phyloP scores from a whole-genome alignment of 2,888 invertebrate species.

The Ophion costatus region DNA sequence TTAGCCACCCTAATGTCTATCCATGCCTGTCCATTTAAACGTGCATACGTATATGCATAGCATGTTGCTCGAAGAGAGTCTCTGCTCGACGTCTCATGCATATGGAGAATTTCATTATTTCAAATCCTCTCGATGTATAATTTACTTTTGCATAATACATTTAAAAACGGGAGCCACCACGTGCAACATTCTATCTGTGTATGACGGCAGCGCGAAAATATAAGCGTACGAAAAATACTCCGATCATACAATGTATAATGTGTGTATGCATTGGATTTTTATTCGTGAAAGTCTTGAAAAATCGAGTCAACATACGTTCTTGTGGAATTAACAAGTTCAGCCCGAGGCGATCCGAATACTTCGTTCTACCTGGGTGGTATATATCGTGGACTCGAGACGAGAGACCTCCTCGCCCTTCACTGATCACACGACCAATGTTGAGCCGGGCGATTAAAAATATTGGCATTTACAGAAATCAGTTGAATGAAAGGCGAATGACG shows the following conservation, averaged over 20 bases:
- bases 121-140: conserved; percentile 88
- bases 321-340: conserved; percentile 37
- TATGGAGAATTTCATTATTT: conserved; percentile 88
- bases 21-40: neutral
- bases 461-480: neutral
- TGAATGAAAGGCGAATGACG: too few relatives aligned
- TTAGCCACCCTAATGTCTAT: too few relatives aligned
- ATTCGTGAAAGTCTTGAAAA: conserved; percentile 51
- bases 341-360: conserved; percentile 30
- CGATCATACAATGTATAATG: neutral
- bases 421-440: neutral
- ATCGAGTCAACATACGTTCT: conserved; percentile 43
- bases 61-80: conserved; percentile 51
- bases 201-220: conserved; percentile 35
- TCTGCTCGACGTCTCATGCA: conserved; percentile 85
- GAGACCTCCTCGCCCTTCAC: conserved; percentile 8
- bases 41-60: conserved; percentile 5
- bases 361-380: conserved; percentile 41
- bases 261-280: conserved; percentile 15
- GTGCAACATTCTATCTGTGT: conserved; percentile 22
- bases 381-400: conserved; percentile 35
- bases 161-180: conserved; percentile 82
- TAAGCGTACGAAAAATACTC: conserved; percentile 15
- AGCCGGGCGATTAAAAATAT: neutral
- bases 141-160: conserved; percentile 88